phyloP scores from a whole-genome alignment of 1,140 invertebrate genomes.

The Andrena cerasifolii region DNA sequence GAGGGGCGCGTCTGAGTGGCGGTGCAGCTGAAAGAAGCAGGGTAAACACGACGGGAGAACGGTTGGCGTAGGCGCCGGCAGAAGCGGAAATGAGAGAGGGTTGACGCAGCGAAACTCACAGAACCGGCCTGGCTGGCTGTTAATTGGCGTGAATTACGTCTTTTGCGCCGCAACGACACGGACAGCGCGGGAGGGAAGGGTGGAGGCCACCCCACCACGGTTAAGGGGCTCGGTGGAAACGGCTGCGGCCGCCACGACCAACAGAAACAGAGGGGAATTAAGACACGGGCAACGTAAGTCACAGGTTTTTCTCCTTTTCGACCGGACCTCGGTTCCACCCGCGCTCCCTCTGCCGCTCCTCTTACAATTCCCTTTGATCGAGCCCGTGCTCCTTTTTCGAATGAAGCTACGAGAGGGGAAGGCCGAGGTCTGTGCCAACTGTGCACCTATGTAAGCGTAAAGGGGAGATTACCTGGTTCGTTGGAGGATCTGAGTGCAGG shows the following conservation, averaged over 20 bases:
- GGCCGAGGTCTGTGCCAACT: not conserved
- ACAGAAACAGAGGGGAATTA: constrained; percentile 43
- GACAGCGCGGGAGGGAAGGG: no score
- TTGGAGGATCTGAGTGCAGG: no score
- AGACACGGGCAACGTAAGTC: constrained; percentile 22
- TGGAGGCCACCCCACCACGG: not conserved
- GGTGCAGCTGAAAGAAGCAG: constrained; percentile 63
- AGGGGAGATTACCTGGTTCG: no score
- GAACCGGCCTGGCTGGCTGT: constrained; percentile 50
- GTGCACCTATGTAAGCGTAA: not conserved
- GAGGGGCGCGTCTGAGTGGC: constrained; percentile 61
- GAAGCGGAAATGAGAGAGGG: constrained; percentile 51
- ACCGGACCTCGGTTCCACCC: not conserved
- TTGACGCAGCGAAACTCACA: constrained; percentile 60
- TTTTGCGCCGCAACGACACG: constrained; percentile 60
- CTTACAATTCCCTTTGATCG: not conserved
- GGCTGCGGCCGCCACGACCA: not conserved
- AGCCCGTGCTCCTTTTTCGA: not conserved
- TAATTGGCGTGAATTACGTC: constrained; percentile 72
- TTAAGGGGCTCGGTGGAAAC: not conserved
- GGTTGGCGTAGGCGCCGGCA: constrained; percentile 22
- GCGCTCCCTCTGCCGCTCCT: not conserved
- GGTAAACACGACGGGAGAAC: constrained; percentile 43
- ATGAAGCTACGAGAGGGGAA: not conserved
- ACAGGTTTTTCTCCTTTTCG: constrained; percentile 2